Evolutionary conservation across 2,797 vertebrate species (phyloP).

Genomic region (Amblyopsis hoosieri): DNA sequence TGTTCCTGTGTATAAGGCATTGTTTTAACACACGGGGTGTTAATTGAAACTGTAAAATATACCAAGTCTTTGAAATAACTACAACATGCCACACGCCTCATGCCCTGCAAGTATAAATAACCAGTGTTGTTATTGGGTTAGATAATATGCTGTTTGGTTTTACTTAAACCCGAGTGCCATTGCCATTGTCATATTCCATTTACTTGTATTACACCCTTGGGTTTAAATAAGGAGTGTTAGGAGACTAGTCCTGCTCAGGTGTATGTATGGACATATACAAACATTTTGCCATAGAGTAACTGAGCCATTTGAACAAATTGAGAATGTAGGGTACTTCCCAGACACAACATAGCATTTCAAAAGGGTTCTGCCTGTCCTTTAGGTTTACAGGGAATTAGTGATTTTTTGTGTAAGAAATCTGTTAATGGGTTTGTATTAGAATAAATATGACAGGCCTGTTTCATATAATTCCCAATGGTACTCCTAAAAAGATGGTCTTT

Average conservation of each 20-base stretch:
- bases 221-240: background rate
- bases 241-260: background rate
- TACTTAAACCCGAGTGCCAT: constrained; percentile 17
- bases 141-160: background rate
- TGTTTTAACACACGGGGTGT: constrained; percentile 8
- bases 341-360: constrained; percentile 29
- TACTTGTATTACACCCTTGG: constrained; percentile 29
- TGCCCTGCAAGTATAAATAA: no score
- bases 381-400: constrained; percentile 27
- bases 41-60: constrained; percentile 24
- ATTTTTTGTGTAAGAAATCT: background rate
- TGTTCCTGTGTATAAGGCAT: background rate
- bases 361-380: constrained; percentile 9
- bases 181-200: constrained; percentile 25
- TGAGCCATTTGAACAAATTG: constrained; percentile 50
- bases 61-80: constrained; percentile 28
- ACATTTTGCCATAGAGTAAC: constrained; percentile 18
- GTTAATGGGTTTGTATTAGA: no score
- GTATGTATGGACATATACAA: constrained; percentile 7
- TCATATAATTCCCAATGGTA: no score
- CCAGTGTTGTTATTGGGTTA: no score
- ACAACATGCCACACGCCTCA: constrained; percentile 3
- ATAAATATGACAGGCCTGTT: no score
- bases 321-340: constrained; percentile 31
- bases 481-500: background rate